phyloP scores from a whole-genome alignment of 2,888 invertebrate species.

The Galeopsomyia nigrocyanea region DNA sequence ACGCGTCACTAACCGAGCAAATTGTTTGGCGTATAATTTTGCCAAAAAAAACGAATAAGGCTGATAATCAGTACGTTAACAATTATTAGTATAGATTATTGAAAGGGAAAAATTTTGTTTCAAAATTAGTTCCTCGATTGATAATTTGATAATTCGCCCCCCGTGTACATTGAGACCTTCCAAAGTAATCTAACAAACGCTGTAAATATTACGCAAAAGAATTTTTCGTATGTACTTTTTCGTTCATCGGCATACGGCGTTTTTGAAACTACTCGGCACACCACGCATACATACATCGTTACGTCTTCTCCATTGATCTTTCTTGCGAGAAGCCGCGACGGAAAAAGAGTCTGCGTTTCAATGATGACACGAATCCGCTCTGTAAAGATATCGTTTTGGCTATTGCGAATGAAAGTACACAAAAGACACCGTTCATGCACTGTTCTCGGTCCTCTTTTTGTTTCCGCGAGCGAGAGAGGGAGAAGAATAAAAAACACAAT shows the following conservation, averaged over 20 bases:
- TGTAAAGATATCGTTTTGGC: conserved; percentile 20
- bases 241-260: background rate
- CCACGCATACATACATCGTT: conserved; percentile 6
- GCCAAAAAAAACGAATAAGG: conserved; percentile 17
- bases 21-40: conserved; percentile 21
- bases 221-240: conserved; percentile 15
- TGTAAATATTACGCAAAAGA: conserved; percentile 42
- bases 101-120: conserved; percentile 16
- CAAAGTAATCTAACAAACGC: conserved; percentile 24
- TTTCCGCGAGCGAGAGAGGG: conserved; percentile 22
- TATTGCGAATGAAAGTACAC: conserved; percentile 43
- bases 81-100: conserved; percentile 15
- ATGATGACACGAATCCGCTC: conserved; percentile 30
- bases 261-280: conserved; percentile 42
- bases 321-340: conserved; percentile 5
- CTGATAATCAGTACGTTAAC: conserved; percentile 21
- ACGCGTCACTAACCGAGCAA: conserved; percentile 31
- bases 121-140: conserved; percentile 15
- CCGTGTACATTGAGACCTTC: conserved; percentile 39
- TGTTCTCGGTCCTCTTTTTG: conserved; percentile 2
- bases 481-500: conserved; percentile 5
- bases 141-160: conserved; percentile 16
- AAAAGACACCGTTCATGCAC: conserved; percentile 31
- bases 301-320: conserved; percentile 11
- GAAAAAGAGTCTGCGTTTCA: conserved; percentile 12